phyloP scores from a whole-genome alignment of 2,797 vertebrate genomes.

The Danio choprae region DNA sequence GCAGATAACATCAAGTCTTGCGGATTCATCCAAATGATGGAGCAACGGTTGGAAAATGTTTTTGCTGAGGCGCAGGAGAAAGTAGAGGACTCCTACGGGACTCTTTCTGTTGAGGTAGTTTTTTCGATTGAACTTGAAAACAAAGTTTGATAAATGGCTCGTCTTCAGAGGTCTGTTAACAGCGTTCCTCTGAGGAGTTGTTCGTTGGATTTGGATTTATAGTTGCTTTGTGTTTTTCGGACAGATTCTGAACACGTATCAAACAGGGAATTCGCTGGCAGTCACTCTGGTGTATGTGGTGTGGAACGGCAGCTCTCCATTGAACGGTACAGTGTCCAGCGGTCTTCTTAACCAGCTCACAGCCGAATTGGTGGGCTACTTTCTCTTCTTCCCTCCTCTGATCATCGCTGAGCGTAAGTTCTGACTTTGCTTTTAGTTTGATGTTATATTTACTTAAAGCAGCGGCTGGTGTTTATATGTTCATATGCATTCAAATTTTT shows the following conservation, averaged over 20 bases:
- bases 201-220: neutral
- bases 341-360: conserved; percentile 94
- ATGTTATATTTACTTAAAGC: neutral
- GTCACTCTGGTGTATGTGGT: conserved; percentile 94
- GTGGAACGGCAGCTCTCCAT: conserved; percentile 85
- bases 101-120: conserved; percentile 89
- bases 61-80: conserved; percentile 93
- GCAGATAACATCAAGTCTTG: conserved; percentile 92
- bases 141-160: conserved; percentile 10
- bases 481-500: neutral
- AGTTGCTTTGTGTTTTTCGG: conserved; percentile 41
- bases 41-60: conserved; percentile 88
- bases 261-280: conserved; percentile 80
- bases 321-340: conserved; percentile 92
- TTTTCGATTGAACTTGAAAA: conserved; percentile 27
- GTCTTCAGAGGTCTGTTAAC: conserved; percentile 1
- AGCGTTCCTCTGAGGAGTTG: neutral
- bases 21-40: conserved; percentile 92
- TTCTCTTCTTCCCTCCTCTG: conserved; percentile 93
- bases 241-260: conserved; percentile 91
- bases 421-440: neutral
- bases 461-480: neutral
- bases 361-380: conserved; percentile 95
- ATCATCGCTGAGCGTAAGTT: conserved; percentile 95
- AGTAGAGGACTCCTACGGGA: conserved; percentile 87